phyloP scores from a whole-genome alignment of 2,888 invertebrate species.

The Yponomeuta plumbellus region DNA sequence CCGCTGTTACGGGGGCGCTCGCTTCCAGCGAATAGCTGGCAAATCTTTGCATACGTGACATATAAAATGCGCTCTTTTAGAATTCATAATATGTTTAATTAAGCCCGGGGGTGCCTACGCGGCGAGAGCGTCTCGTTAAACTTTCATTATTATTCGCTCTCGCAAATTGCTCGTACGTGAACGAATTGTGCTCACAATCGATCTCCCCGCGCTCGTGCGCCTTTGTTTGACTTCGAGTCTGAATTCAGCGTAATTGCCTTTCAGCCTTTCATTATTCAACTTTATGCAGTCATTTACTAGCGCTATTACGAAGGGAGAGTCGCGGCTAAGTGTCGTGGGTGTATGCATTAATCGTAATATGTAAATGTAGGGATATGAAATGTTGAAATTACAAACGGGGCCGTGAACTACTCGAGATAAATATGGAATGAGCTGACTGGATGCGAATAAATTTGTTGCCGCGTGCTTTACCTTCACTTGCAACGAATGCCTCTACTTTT shows the following conservation, averaged over 20 bases:
- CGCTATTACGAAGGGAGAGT: constrained; percentile 72
- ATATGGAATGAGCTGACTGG: constrained; percentile 9
- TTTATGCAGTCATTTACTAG: constrained; percentile 75
- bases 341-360: constrained; percentile 74
- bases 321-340: constrained; percentile 66
- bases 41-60: not conserved
- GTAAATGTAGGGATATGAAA: constrained; percentile 70
- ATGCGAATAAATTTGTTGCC: not conserved
- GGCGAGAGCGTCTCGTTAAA: constrained; percentile 65
- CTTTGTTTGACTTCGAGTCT: constrained; percentile 74
- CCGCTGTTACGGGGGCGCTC: not conserved
- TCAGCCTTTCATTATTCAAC: constrained; percentile 75
- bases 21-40: not conserved
- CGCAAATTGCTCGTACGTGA: constrained; percentile 72
- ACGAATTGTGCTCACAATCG: constrained; percentile 70
- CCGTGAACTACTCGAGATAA: constrained; percentile 18
- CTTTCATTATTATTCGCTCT: constrained; percentile 71
- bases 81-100: constrained; percentile 65
- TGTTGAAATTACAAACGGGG: constrained; percentile 63
- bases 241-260: constrained; percentile 76
- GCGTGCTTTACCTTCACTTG: not conserved
- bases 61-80: not conserved
- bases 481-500: not conserved
- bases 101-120: constrained; percentile 42
- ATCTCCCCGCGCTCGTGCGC: constrained; percentile 59